Conservation (phyloP, 2,797 vertebrate species). For the Rhabdomys pumilio region DNA sequence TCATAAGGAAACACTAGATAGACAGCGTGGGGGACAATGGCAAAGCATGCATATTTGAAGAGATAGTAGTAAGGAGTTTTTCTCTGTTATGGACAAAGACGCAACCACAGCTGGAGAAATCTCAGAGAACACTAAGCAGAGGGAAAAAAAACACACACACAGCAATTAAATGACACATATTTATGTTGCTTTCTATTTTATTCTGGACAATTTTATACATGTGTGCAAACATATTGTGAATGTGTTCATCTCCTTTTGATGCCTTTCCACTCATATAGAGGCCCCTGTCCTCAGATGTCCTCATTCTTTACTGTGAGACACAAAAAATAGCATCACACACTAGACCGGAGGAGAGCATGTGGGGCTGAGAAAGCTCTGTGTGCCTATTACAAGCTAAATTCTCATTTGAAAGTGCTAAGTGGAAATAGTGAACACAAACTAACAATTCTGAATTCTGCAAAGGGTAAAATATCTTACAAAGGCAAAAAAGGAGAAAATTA, state of each 20-base stretch:
- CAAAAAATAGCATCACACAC: neutral
- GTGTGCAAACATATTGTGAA: neutral
- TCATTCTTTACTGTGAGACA: neutral
- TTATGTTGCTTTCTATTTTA: neutral
- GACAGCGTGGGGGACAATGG: neutral
- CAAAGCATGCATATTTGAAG: neutral
- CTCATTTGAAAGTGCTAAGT: neutral
- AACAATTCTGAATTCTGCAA: neutral
- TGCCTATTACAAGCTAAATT: neutral
- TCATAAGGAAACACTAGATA: neutral
- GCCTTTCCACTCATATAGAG: fast-evolving
- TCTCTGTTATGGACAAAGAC: neutral
- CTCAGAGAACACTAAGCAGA: neutral
- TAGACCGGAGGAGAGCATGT: neutral
- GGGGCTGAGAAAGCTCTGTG: neutral
- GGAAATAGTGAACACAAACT: neutral
- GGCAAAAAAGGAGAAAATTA: too few relatives aligned
- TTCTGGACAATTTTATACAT: neutral
- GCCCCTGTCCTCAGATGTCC: neutral
- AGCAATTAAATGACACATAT: neutral
- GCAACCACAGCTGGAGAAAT: neutral
- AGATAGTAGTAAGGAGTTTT: neutral
- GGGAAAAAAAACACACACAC: neutral
- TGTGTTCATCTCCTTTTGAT: too few relatives aligned
- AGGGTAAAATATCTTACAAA: neutral